Conservation (phyloP, 2,113 vertebrate species). For the Atractosteus spatula region DNA sequence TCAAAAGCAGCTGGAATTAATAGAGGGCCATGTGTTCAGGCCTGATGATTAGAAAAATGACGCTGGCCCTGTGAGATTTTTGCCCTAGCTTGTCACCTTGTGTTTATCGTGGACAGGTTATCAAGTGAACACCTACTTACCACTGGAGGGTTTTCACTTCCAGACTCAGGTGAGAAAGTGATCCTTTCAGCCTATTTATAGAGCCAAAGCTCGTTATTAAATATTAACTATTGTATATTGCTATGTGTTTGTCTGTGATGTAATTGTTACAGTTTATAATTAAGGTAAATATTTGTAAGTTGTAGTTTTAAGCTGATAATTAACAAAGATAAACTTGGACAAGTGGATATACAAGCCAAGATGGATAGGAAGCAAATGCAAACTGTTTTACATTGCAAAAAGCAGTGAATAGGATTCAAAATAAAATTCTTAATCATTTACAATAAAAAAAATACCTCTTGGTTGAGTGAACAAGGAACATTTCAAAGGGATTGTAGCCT, state of each 20-base stretch:
- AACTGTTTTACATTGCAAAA: not conserved
- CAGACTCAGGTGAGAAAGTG: not conserved
- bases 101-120: not conserved
- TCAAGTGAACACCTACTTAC: slow-evolving; percentile 1
- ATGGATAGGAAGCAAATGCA: not conserved
- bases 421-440: too few relatives aligned
- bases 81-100: not conserved
- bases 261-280: slow-evolving; percentile 13
- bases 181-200: not conserved
- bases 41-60: slow-evolving; percentile 34
- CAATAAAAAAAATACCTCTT: too few relatives aligned
- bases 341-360: not conserved
- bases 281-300: slow-evolving; percentile 9
- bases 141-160: not conserved
- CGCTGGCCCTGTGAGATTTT: slow-evolving; percentile 7
- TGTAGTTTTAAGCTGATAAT: slow-evolving; percentile 21
- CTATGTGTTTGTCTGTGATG: slow-evolving; percentile 12
- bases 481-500: too few relatives aligned
- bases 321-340: slow-evolving; percentile 10
- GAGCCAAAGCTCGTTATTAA: not conserved
- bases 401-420: not conserved
- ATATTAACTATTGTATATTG: slow-evolving; percentile 14
- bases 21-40: slow-evolving; percentile 29
- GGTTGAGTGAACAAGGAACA: too few relatives aligned
- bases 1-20: not conserved